Evolutionary conservation across 2,113 vertebrate species (phyloP), one percentile per base, ranked within the genome.

Genomic region (Corythaixoides concolor): DNA sequence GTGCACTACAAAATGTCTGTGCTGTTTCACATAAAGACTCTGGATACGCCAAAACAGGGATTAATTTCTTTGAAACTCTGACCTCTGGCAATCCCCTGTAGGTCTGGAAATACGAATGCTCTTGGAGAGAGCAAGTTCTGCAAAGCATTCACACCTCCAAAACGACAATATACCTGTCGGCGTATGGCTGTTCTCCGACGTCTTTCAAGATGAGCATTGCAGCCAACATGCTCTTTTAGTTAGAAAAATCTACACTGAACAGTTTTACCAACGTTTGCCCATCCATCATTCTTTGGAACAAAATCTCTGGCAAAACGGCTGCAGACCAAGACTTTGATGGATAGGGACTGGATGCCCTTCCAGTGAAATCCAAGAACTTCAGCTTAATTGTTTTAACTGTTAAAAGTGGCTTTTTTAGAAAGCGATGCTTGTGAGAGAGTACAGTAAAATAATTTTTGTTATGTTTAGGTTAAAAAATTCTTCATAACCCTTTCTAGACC

Each of bases 321-420:
- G 53, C 83, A 14, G 2, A n/a, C 30, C 32, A 72, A 28, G 76
- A 63, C 76, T 76, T 87, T 89, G 90, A 95, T 89, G 93, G 90
- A 95, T 91, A 59, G 70, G 64, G 87, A 63, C 52, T 85, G 74
- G 89, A 92, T 89, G 70, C 84, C 62, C 77, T 93, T 93, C 76
- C 76, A 93, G 62, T 28, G 88, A 95, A 94, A 97, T 73, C 76
- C 79, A 89, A 87, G 88, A 92, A 82, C 69, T 85, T 45, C 49
- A 49, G 55, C 33, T 75, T 59, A 30, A 60, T 72, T 32, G 15
- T 70, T 97, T 84, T 95, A 93, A 92, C 86, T 73, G 43, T 45
- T 91, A 22, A 32, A 90, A 85, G 70, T 7, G 24, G 24, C 9
- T 49, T 53, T 63, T 37, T 9, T 35, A 87, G 18, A n/a, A 73